Evolutionary conservation across 2,113 vertebrate species (phyloP), one percentile per base, ranked within the genome.

Genomic region (Smithornis capensis): DNA sequence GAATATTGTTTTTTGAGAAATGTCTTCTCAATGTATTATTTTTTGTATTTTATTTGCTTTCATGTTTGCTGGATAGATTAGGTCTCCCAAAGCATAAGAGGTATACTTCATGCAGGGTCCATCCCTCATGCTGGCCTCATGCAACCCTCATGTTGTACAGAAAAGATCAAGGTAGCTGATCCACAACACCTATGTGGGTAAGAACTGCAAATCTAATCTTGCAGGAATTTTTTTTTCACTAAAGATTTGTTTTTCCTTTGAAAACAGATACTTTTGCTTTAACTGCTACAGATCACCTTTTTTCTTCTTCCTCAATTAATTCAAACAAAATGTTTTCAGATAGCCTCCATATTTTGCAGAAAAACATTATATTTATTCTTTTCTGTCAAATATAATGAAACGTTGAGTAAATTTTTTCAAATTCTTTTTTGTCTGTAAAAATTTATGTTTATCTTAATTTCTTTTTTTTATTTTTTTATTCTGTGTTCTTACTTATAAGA

Each of bases 291-390:
- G 19, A 28, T 40, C 4, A 19, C 5, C 35, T 44, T 57, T 28
- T 53, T 24, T 50, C 3, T 49, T 64, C 27, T 2, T 7, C 5
- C 9, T 3, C 1, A 81, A 33, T 45, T 49, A 68, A 28, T 85
- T 76, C 6, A 75, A 75, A 68, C 3, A 53, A 11, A 73, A 59
- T 2, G 38, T 63, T 89, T 92, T 79, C 40, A 74, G 17, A 50
- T 53, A 55, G 4, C 7, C 9, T 50, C 6, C 11, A 33, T 5
- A 38, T 57, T 73, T 79, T 29, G 12, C 25, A 38, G n/a, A 70
- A 89, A 77, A 3, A 0, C 1, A 9, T 62, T 56, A 37, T 37
- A 11, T 5, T n/a, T 64, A n/a, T 44, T 83, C 0, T 73, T 91
- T 87, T 71, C 60, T 80, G 15, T 15, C 3, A 65, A 90, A 82